Percentiles rank a stretch among this genome's conserved stretches.
Conservation (phyloP, 1,140 invertebrate species). For the Atta texana region DNA sequence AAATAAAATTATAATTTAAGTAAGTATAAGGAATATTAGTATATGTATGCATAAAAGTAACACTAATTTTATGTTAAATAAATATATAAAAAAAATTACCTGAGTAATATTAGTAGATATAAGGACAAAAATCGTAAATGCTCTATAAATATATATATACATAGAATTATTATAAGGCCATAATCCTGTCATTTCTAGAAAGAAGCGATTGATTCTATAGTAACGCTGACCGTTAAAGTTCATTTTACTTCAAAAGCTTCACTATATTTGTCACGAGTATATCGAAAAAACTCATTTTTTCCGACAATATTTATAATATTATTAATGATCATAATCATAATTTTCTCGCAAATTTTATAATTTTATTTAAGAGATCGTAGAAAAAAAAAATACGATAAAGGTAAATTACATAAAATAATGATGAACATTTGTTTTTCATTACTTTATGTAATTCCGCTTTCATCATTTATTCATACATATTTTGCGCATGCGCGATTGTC, state of each 20-base stretch:
- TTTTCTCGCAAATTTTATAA: conserved; percentile 1
- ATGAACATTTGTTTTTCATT: too few relatives aligned
- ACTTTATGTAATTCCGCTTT: too few relatives aligned
- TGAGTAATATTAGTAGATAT: conserved; percentile 16
- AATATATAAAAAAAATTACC: background rate
- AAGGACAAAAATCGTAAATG: background rate
- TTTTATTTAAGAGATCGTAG: background rate
- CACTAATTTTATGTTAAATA: conserved; percentile 11
- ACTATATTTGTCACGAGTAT: background rate
- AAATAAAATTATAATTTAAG: conserved; percentile 12
- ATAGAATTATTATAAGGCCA: conserved; percentile 45
- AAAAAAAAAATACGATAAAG: background rate
- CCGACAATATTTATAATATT: background rate
- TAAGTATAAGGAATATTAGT: background rate
- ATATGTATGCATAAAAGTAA: background rate
- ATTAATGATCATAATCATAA: background rate
- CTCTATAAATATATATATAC: conserved; percentile 27
- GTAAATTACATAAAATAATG: conserved; percentile 11
- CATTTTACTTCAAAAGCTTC: conserved; percentile 20
- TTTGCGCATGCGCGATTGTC: background rate
- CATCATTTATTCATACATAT: conserved; percentile 21
- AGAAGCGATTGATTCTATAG: conserved; percentile 3
- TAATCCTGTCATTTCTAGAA: conserved; percentile 23
- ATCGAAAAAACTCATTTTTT: background rate
- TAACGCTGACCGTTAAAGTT: conserved; percentile 30